Evolutionary conservation across 2,888 invertebrate species (phyloP), one percentile per base, ranked within the genome.

Genomic region (Eucriotettix oculatus): DNA sequence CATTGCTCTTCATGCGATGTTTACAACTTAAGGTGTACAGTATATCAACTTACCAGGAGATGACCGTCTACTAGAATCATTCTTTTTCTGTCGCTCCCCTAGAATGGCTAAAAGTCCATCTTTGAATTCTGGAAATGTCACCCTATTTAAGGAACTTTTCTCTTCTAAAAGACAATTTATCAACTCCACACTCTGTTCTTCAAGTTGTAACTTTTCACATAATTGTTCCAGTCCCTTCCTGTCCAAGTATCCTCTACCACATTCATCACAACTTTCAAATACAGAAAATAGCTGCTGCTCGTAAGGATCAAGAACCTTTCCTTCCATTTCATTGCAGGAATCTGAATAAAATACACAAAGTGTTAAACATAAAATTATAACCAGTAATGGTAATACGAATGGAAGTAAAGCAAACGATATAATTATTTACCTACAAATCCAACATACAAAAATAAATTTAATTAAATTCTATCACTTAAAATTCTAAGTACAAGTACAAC

Each of bases 271-370:
- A 70, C 86, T 87, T 72, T 86, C 83, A 71, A 89, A 90, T 70
- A 89, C 87, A 68, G 84, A 82, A 68, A 85, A 82, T 68, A 90
- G 78, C 76, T 89, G 88, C 74, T 86, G 83, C 73, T 90, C 90
- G 71, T 90, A 89, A 54, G 85, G 88, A 76, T 87, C 86, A 58
- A 61, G 57, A 42, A 54, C 58, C 54, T 57, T 56, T 42, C 54
- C 61, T 53, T 61, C 62, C 62, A 62, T 62, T 57, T 44, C 62
- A 62, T 60, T 54, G 61, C 61, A 58, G n/a, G 29, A 29, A 29
- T 29, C 29, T 29, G 29, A 29, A 7, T 29, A 29, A 29, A 29
- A 29, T 29, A 29, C 2, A 7, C 29, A 7, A 29, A 5, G 29
- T 29, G 29, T 29, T 29, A 29, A 29, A 29, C 29, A 29, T 29